Evolutionary conservation across 92 coral and sea anemone genomes (phyloP).

Genomic region (Anthopleura xanthogrammica): DNA sequence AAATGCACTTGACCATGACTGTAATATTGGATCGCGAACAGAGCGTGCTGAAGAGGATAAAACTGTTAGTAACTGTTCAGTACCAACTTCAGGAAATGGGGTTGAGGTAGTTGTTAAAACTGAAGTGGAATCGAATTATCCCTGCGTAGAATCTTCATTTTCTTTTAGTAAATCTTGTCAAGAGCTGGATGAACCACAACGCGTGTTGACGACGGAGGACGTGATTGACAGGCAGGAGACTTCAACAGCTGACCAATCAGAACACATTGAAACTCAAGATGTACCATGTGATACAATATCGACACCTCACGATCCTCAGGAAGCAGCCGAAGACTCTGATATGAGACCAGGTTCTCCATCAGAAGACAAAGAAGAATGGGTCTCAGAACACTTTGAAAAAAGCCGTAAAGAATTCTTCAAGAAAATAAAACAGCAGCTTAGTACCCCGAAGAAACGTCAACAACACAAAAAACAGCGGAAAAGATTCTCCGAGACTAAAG

Average conservation of each 20-base stretch:
- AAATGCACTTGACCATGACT: not conserved
- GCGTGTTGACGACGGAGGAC: not conserved
- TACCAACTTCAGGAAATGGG: not conserved
- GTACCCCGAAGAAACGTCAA: slow-evolving; percentile 40
- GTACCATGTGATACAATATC: not conserved
- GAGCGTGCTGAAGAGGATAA: not conserved
- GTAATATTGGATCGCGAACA: not conserved
- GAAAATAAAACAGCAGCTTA: slow-evolving; percentile 53
- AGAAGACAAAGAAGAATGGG: slow-evolving; percentile 6
- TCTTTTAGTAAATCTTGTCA: not conserved
- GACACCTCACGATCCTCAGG: not conserved
- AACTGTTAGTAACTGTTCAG: not conserved
- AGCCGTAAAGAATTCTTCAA: slow-evolving; percentile 40
- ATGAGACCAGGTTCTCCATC: not conserved
- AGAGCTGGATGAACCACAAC: not conserved
- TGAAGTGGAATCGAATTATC: not conserved
- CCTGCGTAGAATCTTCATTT: not conserved
- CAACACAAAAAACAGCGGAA: slow-evolving; percentile 45
- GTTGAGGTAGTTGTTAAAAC: not conserved
- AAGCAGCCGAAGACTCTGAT: not conserved
- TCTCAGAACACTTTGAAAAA: slow-evolving; percentile 24
- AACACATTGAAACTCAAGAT: not conserved
- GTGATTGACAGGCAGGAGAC: not conserved
- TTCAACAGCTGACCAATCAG: not conserved
- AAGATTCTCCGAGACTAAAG: slow-evolving; percentile 59